phyloP scores from a whole-genome alignment of 2,797 vertebrate genomes.

The Naso thynnoides region DNA sequence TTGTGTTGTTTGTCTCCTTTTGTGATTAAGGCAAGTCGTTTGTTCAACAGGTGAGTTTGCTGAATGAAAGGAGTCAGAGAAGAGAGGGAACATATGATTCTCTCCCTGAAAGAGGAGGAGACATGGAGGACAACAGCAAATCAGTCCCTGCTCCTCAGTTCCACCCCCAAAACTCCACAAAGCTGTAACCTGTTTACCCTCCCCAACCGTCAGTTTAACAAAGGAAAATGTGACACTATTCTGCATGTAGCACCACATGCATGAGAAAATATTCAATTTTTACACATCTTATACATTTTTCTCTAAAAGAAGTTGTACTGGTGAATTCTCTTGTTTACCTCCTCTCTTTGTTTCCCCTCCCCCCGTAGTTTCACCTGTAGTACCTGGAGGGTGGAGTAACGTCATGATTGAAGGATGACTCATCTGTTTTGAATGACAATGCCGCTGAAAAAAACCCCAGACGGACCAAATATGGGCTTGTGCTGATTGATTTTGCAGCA shows the following conservation, averaged over 20 bases:
- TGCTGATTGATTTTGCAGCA: background rate
- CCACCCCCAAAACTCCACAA: slow-evolving; percentile 27
- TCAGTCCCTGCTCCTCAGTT: slow-evolving; percentile 34
- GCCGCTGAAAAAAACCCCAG: background rate
- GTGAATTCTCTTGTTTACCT: background rate
- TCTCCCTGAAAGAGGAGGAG: slow-evolving; percentile 50
- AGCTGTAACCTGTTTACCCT: slow-evolving; percentile 38
- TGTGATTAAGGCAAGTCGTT: slow-evolving; percentile 13
- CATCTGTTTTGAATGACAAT: slow-evolving; percentile 41
- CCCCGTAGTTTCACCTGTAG: slow-evolving; percentile 46
- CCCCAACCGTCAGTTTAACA: background rate
- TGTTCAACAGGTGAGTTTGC: slow-evolving; percentile 21
- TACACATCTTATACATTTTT: background rate
- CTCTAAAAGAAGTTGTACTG: background rate
- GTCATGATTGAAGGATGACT: slow-evolving; percentile 24
- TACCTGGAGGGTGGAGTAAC: slow-evolving; percentile 31
- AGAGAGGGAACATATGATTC: slow-evolving; percentile 51
- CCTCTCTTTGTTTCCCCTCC: background rate
- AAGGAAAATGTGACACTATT: background rate
- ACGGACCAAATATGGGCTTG: slow-evolving; percentile 68
- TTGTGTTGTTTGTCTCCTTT: slow-evolving; percentile 23
- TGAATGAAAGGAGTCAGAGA: slow-evolving; percentile 43
- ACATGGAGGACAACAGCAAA: slow-evolving; percentile 32
- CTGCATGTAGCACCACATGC: background rate
- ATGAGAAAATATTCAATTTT: background rate